These are phyloP conservation scores for Procambarus clarkii DNA, from an alignment of 1,140 invertebrate genomes.

Conservation along the genomic window DNA sequence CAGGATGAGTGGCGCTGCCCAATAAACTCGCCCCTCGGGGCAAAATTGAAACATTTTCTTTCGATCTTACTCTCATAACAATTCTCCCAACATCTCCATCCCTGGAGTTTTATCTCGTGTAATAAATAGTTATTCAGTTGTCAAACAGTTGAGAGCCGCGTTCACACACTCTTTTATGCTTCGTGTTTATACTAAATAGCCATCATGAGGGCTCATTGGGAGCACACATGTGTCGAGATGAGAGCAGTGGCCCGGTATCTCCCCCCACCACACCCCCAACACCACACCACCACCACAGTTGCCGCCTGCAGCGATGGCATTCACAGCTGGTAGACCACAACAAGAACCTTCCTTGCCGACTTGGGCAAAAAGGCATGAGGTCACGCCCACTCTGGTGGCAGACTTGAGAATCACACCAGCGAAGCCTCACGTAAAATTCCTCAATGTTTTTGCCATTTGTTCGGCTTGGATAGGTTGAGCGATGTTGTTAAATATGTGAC, in stretches of 20 bases:
- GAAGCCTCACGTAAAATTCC: background rate
- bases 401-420: background rate
- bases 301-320: background rate
- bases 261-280: background rate
- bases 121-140: too few relatives aligned
- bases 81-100: too few relatives aligned
- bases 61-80: too few relatives aligned
- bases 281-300: background rate
- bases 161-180: too few relatives aligned
- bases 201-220: too few relatives aligned
- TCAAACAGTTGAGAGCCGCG: too few relatives aligned
- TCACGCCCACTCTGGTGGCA: background rate
- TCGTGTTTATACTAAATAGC: too few relatives aligned
- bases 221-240: background rate
- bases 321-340: background rate
- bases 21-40: too few relatives aligned
- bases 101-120: too few relatives aligned
- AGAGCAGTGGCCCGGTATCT: background rate
- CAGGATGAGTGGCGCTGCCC: too few relatives aligned
- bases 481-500: background rate
- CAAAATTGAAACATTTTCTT: too few relatives aligned
- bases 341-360: background rate
- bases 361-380: slow-evolving; percentile 11
- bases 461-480: background rate
- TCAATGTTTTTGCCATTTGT: background rate